Evolutionary conservation across 2,888 invertebrate genomes (phyloP).

Genomic region (Cataglyphis albicans): DNA sequence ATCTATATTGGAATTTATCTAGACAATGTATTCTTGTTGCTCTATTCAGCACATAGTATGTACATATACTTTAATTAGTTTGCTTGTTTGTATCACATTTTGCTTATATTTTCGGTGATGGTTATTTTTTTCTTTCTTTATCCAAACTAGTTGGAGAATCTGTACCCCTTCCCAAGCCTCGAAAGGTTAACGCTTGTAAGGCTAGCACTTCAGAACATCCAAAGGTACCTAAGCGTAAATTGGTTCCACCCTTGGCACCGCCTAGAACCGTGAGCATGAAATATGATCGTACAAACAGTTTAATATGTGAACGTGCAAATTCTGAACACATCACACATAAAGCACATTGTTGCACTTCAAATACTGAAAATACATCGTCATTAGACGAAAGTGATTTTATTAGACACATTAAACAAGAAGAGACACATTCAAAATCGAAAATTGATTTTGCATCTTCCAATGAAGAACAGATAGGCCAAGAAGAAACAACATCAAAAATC

Average conservation of each 20-base stretch:
- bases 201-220: constrained; percentile 42
- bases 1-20: background rate
- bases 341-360: background rate
- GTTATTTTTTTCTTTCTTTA: constrained; percentile 64
- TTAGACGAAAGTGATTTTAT: background rate
- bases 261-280: constrained; percentile 52
- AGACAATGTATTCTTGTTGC: background rate
- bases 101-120: constrained; percentile 68
- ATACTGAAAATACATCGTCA: background rate
- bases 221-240: constrained; percentile 60
- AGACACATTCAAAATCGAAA: background rate
- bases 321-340: background rate
- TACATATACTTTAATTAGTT: constrained; percentile 20
- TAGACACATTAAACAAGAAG: background rate
- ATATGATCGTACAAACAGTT: constrained; percentile 42
- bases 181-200: constrained; percentile 67
- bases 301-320: background rate
- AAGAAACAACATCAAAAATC: background rate
- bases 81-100: constrained; percentile 3
- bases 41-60: background rate
- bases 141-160: constrained; percentile 72
- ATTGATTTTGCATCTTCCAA: background rate
- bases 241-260: constrained; percentile 55
- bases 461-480: background rate
- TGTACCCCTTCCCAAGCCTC: constrained; percentile 80